Evolutionary conservation across 2,888 invertebrate genomes (phyloP).

Genomic region (Platycheirus rosarum): DNA sequence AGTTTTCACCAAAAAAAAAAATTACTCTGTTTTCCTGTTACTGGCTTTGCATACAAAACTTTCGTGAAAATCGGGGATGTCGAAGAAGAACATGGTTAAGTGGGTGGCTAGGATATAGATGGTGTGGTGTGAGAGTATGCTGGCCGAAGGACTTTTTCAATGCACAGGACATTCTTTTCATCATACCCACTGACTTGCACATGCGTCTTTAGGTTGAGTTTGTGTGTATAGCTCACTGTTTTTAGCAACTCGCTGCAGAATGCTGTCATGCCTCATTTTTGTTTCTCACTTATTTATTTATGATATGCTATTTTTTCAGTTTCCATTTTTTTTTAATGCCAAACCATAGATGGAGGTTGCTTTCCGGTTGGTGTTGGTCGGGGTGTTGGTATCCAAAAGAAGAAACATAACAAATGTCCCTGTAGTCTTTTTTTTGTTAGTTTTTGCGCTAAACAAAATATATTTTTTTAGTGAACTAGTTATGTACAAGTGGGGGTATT

Average conservation of each 20-base stretch:
- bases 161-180: conserved; percentile 62
- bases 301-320: conserved; percentile 25
- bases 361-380: conserved; percentile 8
- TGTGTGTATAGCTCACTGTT: conserved; percentile 43
- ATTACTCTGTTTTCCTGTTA: conserved; percentile 9
- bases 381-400: conserved; percentile 23
- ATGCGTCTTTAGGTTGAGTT: conserved; percentile 38
- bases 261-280: conserved; percentile 39
- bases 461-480: conserved; percentile 37
- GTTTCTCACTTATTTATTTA: conserved; percentile 58
- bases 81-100: no score
- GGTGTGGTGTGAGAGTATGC: background rate
- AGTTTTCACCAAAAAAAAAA: conserved; percentile 1
- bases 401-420: conserved; percentile 56
- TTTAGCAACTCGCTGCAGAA: conserved; percentile 55
- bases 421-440: conserved; percentile 43
- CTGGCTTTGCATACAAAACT: conserved; percentile 41
- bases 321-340: conserved; percentile 26
- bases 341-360: conserved; percentile 41
- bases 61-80: conserved; percentile 45
- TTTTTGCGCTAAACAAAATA: conserved; percentile 43
- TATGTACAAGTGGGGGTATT: conserved; percentile 13
- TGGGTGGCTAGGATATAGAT: no score
- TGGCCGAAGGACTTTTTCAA: conserved; percentile 55
- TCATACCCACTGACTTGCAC: conserved; percentile 38